A percentile compares a stretch with the other conserved stretches of the same genome.
Conservation (phyloP, 2,797 vertebrate species). For the Taeniopygia guttata region DNA sequence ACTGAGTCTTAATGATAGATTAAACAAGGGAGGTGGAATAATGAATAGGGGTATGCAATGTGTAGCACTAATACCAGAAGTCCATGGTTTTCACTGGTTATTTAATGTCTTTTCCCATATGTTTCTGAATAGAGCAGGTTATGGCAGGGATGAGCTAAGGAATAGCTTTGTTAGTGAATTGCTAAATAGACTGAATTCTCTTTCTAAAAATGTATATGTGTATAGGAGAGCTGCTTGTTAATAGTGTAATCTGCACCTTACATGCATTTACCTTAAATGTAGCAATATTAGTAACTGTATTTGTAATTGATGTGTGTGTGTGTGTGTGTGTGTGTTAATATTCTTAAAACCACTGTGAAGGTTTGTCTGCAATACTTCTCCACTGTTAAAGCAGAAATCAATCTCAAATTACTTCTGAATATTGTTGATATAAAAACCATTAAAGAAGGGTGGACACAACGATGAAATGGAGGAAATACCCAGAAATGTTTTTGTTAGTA, state of each 20-base stretch:
- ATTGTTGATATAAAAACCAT: neutral
- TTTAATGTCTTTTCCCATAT: conserved; percentile 85
- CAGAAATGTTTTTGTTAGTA: neutral
- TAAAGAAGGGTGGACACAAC: neutral
- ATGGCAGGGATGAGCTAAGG: conserved; percentile 81
- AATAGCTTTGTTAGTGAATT: conserved; percentile 79
- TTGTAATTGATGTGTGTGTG: neutral
- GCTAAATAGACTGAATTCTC: conserved; percentile 70
- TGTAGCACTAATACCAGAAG: conserved; percentile 84
- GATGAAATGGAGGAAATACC: neutral
- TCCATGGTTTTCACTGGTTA: conserved; percentile 80
- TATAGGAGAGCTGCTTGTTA: conserved; percentile 60
- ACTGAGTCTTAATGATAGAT: conserved; percentile 86
- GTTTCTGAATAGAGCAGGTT: conserved; percentile 82
- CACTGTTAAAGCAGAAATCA: neutral
- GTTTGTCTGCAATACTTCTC: neutral
- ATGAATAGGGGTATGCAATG: conserved; percentile 83
- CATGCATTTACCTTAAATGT: neutral
- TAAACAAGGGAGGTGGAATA: conserved; percentile 82
- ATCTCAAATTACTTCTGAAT: neutral
- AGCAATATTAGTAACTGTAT: neutral
- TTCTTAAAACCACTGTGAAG: neutral
- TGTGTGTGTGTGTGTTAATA: neutral
- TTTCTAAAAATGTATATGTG: conserved; percentile 44
- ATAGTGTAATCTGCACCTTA: neutral